These are phyloP conservation scores for Lepidocyrtinus sp. DNA, from an alignment of 2,888 invertebrate genomes.

Conservation along the genomic window DNA sequence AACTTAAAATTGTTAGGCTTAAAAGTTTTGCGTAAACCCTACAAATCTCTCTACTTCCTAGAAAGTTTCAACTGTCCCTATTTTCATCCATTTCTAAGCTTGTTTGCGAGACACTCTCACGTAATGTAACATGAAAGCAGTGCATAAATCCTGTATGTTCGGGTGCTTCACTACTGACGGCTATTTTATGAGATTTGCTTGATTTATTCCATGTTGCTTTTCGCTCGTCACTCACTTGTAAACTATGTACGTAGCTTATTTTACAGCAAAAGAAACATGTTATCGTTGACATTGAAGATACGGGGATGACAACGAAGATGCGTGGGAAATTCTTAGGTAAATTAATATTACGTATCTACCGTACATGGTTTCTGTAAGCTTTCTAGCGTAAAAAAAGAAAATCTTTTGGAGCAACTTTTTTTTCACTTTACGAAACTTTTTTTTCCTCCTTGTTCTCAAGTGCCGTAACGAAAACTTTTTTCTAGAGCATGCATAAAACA, in stretches of 20 bases:
- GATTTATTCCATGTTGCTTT: background rate
- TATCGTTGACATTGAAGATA: background rate
- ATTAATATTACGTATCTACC: background rate
- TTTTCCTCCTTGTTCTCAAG: background rate
- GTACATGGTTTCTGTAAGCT: background rate
- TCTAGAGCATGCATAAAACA: background rate
- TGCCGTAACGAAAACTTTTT: background rate
- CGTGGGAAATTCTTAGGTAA: background rate
- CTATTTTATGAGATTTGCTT: background rate
- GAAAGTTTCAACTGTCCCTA: no score
- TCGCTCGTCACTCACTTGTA: background rate
- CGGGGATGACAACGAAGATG: background rate
- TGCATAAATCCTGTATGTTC: background rate
- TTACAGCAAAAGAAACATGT: background rate
- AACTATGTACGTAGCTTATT: background rate
- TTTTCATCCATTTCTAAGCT: background rate
- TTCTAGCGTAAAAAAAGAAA: background rate
- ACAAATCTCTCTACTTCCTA: no score
- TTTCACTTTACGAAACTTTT: background rate
- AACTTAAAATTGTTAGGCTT: background rate
- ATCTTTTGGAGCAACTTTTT: background rate
- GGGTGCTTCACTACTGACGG: background rate
- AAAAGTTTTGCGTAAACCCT: background rate
- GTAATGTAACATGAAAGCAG: background rate
- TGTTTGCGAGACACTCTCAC: slow-evolving; percentile 1